Evolutionary conservation across 2,797 vertebrate species (phyloP), one percentile per base, ranked within the genome.

Genomic region (Chiloscyllium punctatum): DNA sequence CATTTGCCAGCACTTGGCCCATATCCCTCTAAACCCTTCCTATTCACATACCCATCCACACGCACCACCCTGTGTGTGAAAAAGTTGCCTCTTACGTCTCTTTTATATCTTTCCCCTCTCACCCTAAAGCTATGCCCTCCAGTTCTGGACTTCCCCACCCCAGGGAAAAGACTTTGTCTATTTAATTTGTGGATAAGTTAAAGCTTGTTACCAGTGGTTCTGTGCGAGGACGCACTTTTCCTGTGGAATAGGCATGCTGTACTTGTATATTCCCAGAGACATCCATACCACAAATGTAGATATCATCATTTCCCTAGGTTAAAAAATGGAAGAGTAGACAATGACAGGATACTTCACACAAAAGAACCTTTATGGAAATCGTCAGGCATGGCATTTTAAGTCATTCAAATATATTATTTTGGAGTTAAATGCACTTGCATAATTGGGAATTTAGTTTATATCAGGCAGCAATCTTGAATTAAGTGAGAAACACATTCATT

Each of bases 221-320:
- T 53, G 37, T 53, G 18, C 13, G 94, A 51, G 98, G 98, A 77
- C 23, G 0, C 0, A 0, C 84, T 94, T 0, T 66, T 96, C 98
- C 98, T 5, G 97, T 97, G 74, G 97, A 97, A 94, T 96, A 97
- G 66, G 97, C 97, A 18, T 95, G 97, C 90, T 98, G 97, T 57
- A 98, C 96, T 69, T 90, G 57, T 95, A 97, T 95, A 0, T 42
- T 5, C 7, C 96, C 97, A 0, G 71, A 86, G 0, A 21, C 96
- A 92, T 96, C 96, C 18, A 71, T 86, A 4, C 96, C 96, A 96
- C 98, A 98, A 42, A 98, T 97, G 77, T 98, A 98, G 96, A 98
- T 97, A 90, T 98, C 98, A 96, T 98, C 98, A n/a, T 98, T 97
- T 42, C 98, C 98, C 98, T 98, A 53, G 48, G 1, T 42, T 33